Base-by-base conservation (phyloP, 1,140 invertebrate species). In the Bombus pyrosoma region DNA sequence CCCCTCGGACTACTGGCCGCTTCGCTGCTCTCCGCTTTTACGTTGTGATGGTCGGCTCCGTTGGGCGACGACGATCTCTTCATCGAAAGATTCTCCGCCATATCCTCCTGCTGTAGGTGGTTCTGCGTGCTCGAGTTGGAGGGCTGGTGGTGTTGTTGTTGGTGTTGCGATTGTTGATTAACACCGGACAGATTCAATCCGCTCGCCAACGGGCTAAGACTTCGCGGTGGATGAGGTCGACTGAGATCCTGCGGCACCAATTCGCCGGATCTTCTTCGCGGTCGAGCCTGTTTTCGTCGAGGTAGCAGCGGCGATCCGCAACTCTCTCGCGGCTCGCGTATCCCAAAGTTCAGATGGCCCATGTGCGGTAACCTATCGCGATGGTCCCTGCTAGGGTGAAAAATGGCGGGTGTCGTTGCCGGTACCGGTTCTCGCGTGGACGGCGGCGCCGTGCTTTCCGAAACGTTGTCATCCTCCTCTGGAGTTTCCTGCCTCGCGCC, bases 231-330 rank as follows among this genome's bases (percentile, higher is more conserved):
- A 71, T 94, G 91, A 12, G 93, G 89, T 81, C 93, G 93, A 75
- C 95, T 95, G 3, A 96, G 92, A 92, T 97, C 97, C 91, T 97
- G 97, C 9, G 97, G 96, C 4, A 96, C 95, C 39, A 96, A 84
- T 89, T 98, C 98, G 1, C 97, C 97, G 0, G 98, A 98, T 89
- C 98, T 96, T 87, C 98, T 95, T 37, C 98, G 93, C 4, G 98
- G 98, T 25, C 98, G 95, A 2, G 98, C 98, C 94, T 98, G 97
- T 91, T 98, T 98, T 59, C 98, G 95, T 47, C 97, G 94, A 2
- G 97, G 97, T 87, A 94, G 87, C 90, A 97, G 95, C 0, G 97
- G 97, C 37, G 97, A 98, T 66, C 96, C 96, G 79, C 97, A 97
- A 85, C 94, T 95, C 10, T 95, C 96, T 81, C 84, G 92, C 80